Base-by-base conservation (phyloP, 2,888 invertebrate species). In the Netelia inedita region DNA sequence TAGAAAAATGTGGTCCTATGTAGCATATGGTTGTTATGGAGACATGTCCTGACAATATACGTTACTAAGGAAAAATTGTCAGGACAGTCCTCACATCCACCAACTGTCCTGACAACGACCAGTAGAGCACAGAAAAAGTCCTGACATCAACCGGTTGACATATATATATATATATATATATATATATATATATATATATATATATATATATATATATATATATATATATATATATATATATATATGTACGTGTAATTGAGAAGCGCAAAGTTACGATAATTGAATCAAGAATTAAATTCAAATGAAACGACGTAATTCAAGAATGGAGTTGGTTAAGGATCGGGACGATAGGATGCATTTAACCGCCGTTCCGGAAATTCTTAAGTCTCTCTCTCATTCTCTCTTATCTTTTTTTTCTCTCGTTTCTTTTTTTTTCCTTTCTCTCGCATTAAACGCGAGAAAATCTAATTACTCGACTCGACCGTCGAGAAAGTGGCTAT, bases 251-350 rank as follows among this genome's bases (percentile, higher is more conserved):
- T 55, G 28, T 46, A 65, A 55, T 43, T 41, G 53, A 63, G 59
- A 72, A 66, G 53, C n/a, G 57, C 65, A 75, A 80, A 66, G 65
- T 57, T 16, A 43, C 66, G 43, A 72, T 59, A 83, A 79, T 79
- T 75, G 53, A 80, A 75, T 66, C 59, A 66, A 53, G 75, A 79
- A 76, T 83, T 79, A 43, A 78, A 79, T 71, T 71, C 14, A 57
- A 75, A 61, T 66, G 57, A 83, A 80, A 75, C 59, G 55, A 46
- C 57, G 59, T 28, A 19, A 80, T 50, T 65, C 71, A 41, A 55
- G 8, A n/a, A 21, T 46, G 46, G 46, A 59, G 28, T 68, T 61
- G 61, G 21, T 53, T 28, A 46, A 46, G 46, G 16, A 55, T 16
- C 1, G 19, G 19, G 16, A 16, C n/a, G 23, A 23, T 23, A 21